phyloP scores from a whole-genome alignment of 2,113 vertebrate genomes.

The Recurvirostra avosetta region DNA sequence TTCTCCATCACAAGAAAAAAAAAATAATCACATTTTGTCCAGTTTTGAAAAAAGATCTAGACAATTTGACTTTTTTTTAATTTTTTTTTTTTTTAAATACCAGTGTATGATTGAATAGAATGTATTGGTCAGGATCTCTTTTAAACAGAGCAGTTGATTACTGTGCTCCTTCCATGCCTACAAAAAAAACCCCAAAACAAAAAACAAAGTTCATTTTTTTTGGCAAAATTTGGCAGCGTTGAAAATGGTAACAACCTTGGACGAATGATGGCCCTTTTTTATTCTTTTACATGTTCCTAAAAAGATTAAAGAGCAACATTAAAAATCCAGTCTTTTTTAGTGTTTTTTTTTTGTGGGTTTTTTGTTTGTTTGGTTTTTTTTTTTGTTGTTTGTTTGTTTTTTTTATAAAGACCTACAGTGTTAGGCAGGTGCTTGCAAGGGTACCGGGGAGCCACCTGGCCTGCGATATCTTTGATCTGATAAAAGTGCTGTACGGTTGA shows the following conservation, averaged over 20 bases:
- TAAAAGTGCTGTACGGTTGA: constrained; percentile 82
- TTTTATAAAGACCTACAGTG: constrained; percentile 65
- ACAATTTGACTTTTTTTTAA: background rate
- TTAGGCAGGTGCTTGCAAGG: constrained; percentile 71
- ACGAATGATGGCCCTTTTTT: constrained; percentile 67
- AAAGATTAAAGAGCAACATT: constrained; percentile 67
- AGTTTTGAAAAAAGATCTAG: constrained; percentile 38
- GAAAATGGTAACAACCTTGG: constrained; percentile 60
- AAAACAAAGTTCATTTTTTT: constrained; percentile 25
- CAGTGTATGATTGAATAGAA: constrained; percentile 38
- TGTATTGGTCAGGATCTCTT: constrained; percentile 35
- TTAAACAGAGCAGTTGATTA: constrained; percentile 6
- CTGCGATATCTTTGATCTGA: constrained; percentile 57
- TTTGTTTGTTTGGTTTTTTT: background rate
- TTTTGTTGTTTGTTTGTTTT: background rate
- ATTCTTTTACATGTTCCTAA: constrained; percentile 57
- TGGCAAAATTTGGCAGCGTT: constrained; percentile 81
- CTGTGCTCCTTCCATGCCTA: constrained; percentile 48
- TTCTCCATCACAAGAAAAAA: constrained; percentile 48
- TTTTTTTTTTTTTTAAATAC: constrained; percentile 4
- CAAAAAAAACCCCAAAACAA: background rate
- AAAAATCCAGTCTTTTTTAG: constrained; percentile 63
- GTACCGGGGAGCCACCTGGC: constrained; percentile 17
- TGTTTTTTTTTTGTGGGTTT: background rate
- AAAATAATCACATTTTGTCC: constrained; percentile 35